Evolutionary conservation across 2,888 invertebrate species (phyloP).

Genomic region (Cephus pygmeus): DNA sequence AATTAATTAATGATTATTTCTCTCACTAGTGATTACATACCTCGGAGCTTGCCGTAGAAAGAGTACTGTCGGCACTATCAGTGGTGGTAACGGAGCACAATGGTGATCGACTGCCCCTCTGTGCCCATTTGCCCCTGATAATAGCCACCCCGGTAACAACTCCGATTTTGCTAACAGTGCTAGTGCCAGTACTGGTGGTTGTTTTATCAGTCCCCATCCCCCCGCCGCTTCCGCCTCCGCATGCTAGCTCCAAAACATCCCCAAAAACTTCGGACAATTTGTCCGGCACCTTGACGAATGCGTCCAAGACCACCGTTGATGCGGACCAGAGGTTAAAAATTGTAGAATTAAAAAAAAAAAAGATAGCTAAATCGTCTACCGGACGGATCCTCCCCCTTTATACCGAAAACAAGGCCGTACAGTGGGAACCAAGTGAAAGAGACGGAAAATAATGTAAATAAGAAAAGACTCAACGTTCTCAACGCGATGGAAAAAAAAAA

Average conservation of each 20-base stretch:
- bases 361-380: neutral
- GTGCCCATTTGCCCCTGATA: conserved; percentile 55
- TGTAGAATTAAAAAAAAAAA: neutral
- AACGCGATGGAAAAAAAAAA: neutral
- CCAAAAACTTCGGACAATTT: conserved; percentile 62
- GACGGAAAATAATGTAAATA: neutral
- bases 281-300: conserved; percentile 62
- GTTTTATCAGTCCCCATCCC: conserved; percentile 31
- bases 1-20: neutral
- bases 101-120: conserved; percentile 51
- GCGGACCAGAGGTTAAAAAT: neutral
- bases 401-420: neutral
- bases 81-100: conserved; percentile 52
- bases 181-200: conserved; percentile 25
- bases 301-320: conserved; percentile 53
- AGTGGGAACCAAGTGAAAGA: neutral
- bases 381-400: neutral
- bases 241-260: conserved; percentile 62
- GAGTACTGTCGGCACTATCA: conserved; percentile 55
- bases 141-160: conserved; percentile 56
- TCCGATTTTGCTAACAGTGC: conserved; percentile 50
- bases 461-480: neutral
- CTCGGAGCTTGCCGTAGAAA: conserved; percentile 57
- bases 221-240: conserved; percentile 45
- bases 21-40: conserved; percentile 30